These are phyloP conservation scores for Sturnira hondurensis DNA, from an alignment of 2,113 vertebrate genomes.

Conservation along the genomic window DNA sequence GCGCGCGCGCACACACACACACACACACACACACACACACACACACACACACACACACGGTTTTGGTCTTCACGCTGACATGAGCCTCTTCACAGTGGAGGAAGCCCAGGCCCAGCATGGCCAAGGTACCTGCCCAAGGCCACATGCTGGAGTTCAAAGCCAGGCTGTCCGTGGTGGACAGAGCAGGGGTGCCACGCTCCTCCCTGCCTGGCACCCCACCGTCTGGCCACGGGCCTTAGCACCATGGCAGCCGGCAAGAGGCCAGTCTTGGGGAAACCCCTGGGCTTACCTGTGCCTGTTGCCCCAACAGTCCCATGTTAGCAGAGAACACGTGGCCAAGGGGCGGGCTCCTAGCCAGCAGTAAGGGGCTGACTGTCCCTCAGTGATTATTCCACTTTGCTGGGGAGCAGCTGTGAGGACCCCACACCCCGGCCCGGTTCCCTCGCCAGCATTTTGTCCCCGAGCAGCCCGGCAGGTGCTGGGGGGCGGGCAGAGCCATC, in stretches of 20 bases:
- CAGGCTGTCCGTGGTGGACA: not conserved
- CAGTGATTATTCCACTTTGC: not conserved
- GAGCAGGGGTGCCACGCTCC: not conserved
- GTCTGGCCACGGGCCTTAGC: not conserved
- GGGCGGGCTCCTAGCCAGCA: not conserved
- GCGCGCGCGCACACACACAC: no score
- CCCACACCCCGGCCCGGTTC: accelerated
- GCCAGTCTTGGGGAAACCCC: not conserved
- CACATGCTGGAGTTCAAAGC: not conserved
- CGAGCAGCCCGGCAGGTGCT: no score
- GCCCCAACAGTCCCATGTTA: not conserved
- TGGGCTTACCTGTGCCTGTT: accelerated
- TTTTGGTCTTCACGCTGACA: no score
- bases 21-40: no score
- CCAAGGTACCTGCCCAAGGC: not conserved
- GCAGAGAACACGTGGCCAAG: not conserved
- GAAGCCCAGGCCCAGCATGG: not conserved
- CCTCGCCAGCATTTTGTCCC: not conserved
- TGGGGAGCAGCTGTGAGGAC: accelerated
- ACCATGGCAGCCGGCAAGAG: not conserved
- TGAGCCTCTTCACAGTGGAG: not conserved
- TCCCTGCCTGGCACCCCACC: not conserved
- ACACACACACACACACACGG: no score
- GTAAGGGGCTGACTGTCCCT: not conserved
- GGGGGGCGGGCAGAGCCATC: not conserved